phyloP scores from a whole-genome alignment of 1,140 invertebrate genomes.

The Papilio polyxenes region DNA sequence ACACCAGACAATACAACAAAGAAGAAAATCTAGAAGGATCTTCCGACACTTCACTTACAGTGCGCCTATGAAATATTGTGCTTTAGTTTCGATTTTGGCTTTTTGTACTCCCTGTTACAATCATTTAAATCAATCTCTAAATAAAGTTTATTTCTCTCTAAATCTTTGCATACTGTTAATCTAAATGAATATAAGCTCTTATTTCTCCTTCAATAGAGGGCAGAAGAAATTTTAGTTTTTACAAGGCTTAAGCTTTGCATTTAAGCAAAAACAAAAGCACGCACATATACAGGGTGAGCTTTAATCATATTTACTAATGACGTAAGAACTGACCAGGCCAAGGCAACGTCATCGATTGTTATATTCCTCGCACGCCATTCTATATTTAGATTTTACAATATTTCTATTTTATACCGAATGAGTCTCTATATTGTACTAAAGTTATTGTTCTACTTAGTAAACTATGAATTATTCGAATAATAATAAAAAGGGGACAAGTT shows the following conservation, averaged over 20 bases:
- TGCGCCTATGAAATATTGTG: no score
- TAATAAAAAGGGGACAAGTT: no score
- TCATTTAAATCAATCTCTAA: no score
- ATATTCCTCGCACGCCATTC: slow-evolving; percentile 55
- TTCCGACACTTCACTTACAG: no score
- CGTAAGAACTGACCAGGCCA: slow-evolving; percentile 57
- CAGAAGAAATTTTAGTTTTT: neutral
- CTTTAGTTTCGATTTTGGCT: no score
- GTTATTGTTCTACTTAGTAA: neutral
- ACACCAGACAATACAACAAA: no score
- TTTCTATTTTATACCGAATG: slow-evolving; percentile 13
- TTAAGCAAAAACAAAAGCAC: neutral
- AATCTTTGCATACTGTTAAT: neutral
- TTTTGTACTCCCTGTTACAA: no score
- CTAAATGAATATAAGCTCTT: neutral
- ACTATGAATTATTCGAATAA: neutral
- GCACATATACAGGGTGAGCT: slow-evolving; percentile 3
- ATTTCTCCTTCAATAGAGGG: neutral
- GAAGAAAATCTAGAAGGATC: no score
- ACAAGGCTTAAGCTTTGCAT: neutral
- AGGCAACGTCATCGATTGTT: slow-evolving; percentile 64
- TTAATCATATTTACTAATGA: slow-evolving; percentile 46
- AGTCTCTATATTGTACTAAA: neutral
- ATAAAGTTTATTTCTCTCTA: no score
- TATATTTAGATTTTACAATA: slow-evolving; percentile 59